Evolutionary conservation across 1,140 invertebrate species (phyloP).

Genomic region (Bombus affinis): DNA sequence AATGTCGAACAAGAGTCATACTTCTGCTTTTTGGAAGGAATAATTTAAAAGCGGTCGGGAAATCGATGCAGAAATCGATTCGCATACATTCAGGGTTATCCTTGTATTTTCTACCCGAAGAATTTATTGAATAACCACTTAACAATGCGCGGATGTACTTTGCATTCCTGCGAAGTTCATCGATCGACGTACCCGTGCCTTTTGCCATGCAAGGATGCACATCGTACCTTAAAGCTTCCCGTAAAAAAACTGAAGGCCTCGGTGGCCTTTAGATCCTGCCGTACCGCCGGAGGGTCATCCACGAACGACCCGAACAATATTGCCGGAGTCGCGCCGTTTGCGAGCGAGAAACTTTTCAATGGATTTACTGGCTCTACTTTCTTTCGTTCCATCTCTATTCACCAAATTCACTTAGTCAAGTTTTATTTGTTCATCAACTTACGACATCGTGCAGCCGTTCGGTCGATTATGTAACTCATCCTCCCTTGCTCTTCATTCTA

Average conservation of each 20-base stretch:
- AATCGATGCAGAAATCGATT: constrained; percentile 6
- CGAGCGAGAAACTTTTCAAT: constrained; percentile 73
- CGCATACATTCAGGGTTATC: neutral
- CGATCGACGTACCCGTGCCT: constrained; percentile 50
- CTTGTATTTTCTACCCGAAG: constrained; percentile 10
- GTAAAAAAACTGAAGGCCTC: constrained; percentile 40
- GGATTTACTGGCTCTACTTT: constrained; percentile 70
- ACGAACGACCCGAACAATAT: constrained; percentile 63
- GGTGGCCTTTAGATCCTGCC: constrained; percentile 39
- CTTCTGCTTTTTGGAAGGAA: neutral
- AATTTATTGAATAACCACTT: constrained; percentile 47
- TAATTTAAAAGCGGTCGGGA: neutral
- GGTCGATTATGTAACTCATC: constrained; percentile 70
- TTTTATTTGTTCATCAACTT: constrained; percentile 72
- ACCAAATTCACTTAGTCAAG: constrained; percentile 72
- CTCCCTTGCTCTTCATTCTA: neutral
- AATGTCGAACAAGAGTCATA: neutral
- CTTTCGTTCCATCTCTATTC: constrained; percentile 67
- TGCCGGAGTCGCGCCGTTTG: constrained; percentile 59
- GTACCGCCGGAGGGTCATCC: constrained; percentile 61
- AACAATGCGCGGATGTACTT: constrained; percentile 50
- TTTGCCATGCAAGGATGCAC: constrained; percentile 45
- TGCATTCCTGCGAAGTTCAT: constrained; percentile 58
- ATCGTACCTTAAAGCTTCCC: constrained; percentile 39
- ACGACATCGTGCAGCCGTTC: constrained; percentile 63